phyloP scores from a whole-genome alignment of 1,140 invertebrate genomes.

The Agraylea sexmaculata region DNA sequence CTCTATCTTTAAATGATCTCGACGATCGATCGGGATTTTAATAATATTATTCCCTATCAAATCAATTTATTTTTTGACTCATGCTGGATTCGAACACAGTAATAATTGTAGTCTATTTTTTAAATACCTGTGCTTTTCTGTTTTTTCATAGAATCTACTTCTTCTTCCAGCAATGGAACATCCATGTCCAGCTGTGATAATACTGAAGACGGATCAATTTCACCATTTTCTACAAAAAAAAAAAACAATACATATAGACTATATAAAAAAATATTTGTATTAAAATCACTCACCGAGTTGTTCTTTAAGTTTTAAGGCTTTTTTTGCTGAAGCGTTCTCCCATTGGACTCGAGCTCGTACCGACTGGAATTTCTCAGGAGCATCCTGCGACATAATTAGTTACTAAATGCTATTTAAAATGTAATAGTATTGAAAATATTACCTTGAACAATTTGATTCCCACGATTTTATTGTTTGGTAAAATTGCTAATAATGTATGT shows the following conservation, averaged over 20 bases:
- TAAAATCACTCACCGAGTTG: conserved; percentile 35
- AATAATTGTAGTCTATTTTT: no score
- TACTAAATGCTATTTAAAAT: neutral
- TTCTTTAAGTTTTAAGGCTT: conserved; percentile 45
- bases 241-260: no score
- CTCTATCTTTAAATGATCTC: no score
- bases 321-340: conserved; percentile 44
- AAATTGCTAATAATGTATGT: conserved; percentile 44
- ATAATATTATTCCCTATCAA: no score
- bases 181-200: conserved; percentile 46
- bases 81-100: no score
- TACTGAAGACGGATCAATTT: conserved; percentile 45
- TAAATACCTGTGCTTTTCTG: conserved; percentile 33
- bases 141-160: conserved; percentile 35
- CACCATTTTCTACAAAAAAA: conserved; percentile 40
- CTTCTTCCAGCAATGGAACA: conserved; percentile 36
- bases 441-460: conserved; percentile 42
- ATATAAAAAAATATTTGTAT: no score
- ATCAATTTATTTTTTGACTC: no score
- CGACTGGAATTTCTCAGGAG: conserved; percentile 34
- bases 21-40: no score
- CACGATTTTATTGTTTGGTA: conserved; percentile 44
- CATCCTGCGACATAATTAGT: conserved; percentile 33
- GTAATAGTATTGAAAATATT: conserved; percentile 5
- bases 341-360: conserved; percentile 44